Base-by-base conservation (phyloP, 2,113 vertebrate species). In the Eidolon helvum region DNA sequence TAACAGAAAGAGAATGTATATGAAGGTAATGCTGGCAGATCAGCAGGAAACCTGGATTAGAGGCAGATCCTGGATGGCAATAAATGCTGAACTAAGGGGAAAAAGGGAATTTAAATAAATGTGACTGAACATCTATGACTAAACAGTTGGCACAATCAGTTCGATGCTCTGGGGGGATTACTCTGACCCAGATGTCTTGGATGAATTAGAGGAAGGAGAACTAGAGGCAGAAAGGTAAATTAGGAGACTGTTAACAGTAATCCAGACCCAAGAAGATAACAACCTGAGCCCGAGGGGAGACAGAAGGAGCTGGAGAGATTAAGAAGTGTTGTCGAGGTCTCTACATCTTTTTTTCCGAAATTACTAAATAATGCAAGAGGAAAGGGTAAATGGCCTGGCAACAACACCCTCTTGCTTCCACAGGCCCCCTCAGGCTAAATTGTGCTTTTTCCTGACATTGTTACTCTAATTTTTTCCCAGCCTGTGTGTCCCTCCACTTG, bases 61-160 rank as follows among this genome's bases (percentile, higher is more conserved):
- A 38, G 18, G 24, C 12, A 66, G 43, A 50, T 18, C 24, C 0
- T 21, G 21, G 57, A 3, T 19, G 22, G 24, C 3, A 0, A 1
- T 28, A n/a, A 57, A 5, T 35, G 35, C 10, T 57, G 57, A 75
- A 16, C 48, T 12, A 50, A 80, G 45, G 24, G 12, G 19, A 21
- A 24, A 45, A 4, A 45, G 19, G 10, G 7, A 33, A 65, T 26
- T 35, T 72, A 55, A 63, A 57, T 71, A 68, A 84, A 69, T 28
- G 87, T 15, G 30, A 71, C 9, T 19, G 24, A 72, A 35, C 5
- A 3, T 40, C 59, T 65, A n/a, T 24, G 16, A 18, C 63, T 33
- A 9, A 69, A 53, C 3, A 28, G 24, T 9, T 66, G 24, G 53
- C 35, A 10, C 65, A 69, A 26, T 35, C 85, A 71, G 12, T 11